Evolutionary conservation across 2,888 invertebrate species (phyloP), one percentile per base, ranked within the genome.

Genomic region (Siphonodentalium dalli): DNA sequence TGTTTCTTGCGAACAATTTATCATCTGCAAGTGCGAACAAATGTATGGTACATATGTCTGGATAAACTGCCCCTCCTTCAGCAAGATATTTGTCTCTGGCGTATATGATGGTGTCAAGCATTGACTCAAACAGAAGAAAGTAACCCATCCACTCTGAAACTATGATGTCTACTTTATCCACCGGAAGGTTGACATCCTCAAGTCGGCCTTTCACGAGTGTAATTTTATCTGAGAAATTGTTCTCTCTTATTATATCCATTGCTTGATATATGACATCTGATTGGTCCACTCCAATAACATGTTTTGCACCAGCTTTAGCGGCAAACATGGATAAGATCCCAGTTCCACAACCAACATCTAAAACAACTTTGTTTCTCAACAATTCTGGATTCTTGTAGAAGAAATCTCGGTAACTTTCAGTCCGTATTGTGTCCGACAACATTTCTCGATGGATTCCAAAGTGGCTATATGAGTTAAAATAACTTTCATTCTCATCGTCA

Each of bases 81-180:
- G 86, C 87, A 7, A 97, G 85, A 79, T 88, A 90, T 66, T 88
- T 87, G 70, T 96, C 89, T 71, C 81, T 63, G 2, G 81, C 81
- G 80, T 90, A 90, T 61, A 98, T 88, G 11, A 97, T 89, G 77
- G 93, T 92, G 76, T 96, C 95, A 54, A 97, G 80, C 97, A 98
- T 98, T 38, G 93, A 95, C 84, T 98, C 97, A 81, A 93, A 97
- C 2, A 97, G 83, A 34, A 98, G 84, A 79, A 97, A 96, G 80
- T 98, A 98, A 0, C 97, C 97, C 97, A 98, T 98, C 95, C 96
- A 98, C 81, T 98, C 97, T 0, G 96, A 96, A 3, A 98, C 88
- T 65, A 98, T 92, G 5, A 95, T 87, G 80, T 98, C 96, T 18
- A 83, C 81, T 68, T 75, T 90, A 88, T 89, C 87, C 44, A 86